Evolutionary conservation across 1,140 invertebrate species (phyloP).

Genomic region (Drosophila kikkawai): DNA sequence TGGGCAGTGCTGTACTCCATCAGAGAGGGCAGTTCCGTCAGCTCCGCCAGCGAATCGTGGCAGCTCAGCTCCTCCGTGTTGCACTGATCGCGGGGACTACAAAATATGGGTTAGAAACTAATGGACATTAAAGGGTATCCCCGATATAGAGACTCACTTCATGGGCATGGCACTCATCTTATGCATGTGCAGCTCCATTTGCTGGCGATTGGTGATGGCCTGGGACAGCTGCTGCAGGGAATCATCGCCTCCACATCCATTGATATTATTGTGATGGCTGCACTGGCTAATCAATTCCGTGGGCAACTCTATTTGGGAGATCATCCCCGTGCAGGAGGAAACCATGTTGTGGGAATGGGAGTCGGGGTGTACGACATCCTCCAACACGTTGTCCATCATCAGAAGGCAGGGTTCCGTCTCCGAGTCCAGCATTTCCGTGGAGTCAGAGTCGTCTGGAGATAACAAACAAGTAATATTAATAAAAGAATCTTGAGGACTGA

Average conservation of each 20-base stretch:
- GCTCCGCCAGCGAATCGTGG: slow-evolving; percentile 84
- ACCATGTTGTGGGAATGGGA: slow-evolving; percentile 90
- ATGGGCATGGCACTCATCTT: slow-evolving; percentile 65
- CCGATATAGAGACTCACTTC: slow-evolving; percentile 47
- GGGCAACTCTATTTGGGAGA: slow-evolving; percentile 83
- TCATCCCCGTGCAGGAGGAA: slow-evolving; percentile 86
- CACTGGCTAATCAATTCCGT: slow-evolving; percentile 74
- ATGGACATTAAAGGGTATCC: background rate
- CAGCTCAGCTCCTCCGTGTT: slow-evolving; percentile 82
- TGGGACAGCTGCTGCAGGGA: slow-evolving; percentile 89
- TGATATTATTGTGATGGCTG: slow-evolving; percentile 59
- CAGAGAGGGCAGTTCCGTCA: slow-evolving; percentile 84
- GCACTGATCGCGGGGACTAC: slow-evolving; percentile 71
- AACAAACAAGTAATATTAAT: background rate
- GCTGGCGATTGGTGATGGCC: slow-evolving; percentile 87
- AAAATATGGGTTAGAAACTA: background rate
- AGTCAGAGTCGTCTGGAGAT: slow-evolving; percentile 85
- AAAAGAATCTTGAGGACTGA: too few relatives aligned
- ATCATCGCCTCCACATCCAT: slow-evolving; percentile 86
- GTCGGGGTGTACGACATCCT: slow-evolving; percentile 88
- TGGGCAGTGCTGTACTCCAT: slow-evolving; percentile 85
- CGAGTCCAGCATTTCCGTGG: slow-evolving; percentile 90
- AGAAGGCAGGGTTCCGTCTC: slow-evolving; percentile 91
- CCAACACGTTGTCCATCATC: slow-evolving; percentile 91
- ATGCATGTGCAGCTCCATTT: slow-evolving; percentile 81